A percentile compares a stretch with the other conserved stretches of the same genome.
phyloP scores from a whole-genome alignment of 2,888 invertebrate species.

The Prenolepis imparis region DNA sequence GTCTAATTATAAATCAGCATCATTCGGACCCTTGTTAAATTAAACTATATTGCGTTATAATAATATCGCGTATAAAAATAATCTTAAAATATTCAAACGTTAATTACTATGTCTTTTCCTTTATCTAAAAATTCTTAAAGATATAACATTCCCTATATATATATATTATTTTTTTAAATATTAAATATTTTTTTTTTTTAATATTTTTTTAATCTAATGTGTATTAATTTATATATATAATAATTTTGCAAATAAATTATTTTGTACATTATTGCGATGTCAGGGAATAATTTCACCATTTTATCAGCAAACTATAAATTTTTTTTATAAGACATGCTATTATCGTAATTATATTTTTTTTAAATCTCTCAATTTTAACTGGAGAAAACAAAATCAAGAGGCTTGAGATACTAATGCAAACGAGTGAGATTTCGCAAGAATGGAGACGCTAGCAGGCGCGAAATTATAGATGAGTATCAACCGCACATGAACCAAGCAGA shows the following conservation, averaged over 20 bases:
- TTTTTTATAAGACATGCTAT: neutral
- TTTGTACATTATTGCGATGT: neutral
- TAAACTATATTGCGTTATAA: constrained; percentile 49
- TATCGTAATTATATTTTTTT: constrained; percentile 79
- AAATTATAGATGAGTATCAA: constrained; percentile 84
- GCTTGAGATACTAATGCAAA: constrained; percentile 40
- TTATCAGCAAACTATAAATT: neutral
- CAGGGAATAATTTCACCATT: neutral
- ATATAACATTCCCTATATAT: neutral
- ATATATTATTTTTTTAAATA: neutral
- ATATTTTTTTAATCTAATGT: too few species aligned
- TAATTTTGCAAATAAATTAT: neutral
- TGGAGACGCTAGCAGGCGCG: constrained; percentile 62
- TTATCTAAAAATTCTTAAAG: neutral
- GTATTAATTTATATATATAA: neutral
- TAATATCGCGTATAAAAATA: constrained; percentile 27
- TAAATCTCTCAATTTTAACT: constrained; percentile 76
- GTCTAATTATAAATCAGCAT: constrained; percentile 72
- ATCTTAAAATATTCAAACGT: neutral
- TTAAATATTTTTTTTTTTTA: too few species aligned
- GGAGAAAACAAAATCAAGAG: constrained; percentile 68
- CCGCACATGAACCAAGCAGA: constrained; percentile 83
- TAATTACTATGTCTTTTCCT: neutral
- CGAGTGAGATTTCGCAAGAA: constrained; percentile 41
- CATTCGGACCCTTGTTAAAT: constrained; percentile 50